A percentile compares a stretch with the other conserved stretches of the same genome.
Evolutionary conservation across 2,113 vertebrate species (phyloP).

Genomic region (Tringa solitaria): DNA sequence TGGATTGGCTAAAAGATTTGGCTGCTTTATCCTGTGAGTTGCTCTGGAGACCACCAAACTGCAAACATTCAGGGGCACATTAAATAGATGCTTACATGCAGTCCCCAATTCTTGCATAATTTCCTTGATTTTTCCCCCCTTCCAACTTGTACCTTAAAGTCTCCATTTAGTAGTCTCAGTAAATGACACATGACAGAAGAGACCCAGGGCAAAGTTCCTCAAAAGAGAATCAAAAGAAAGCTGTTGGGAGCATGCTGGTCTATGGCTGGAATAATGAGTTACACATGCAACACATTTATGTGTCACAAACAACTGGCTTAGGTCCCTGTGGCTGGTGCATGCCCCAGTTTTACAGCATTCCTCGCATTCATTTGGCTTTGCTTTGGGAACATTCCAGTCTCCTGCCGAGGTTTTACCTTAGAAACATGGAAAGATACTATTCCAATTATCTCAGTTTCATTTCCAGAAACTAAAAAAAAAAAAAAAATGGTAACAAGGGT

Average conservation of each 20-base stretch:
- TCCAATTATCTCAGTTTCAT: neutral
- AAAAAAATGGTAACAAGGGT: neutral
- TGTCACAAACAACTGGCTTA: slow-evolving; percentile 56
- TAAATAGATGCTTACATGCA: neutral
- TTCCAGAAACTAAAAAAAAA: neutral
- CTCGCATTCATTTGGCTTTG: slow-evolving; percentile 48
- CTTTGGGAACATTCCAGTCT: slow-evolving; percentile 65
- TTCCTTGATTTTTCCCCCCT: neutral
- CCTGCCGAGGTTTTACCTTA: slow-evolving; percentile 59
- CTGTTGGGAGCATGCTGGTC: slow-evolving; percentile 16
- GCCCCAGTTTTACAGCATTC: slow-evolving; percentile 62
- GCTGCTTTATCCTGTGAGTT: neutral
- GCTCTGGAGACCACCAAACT: neutral
- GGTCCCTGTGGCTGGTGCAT: slow-evolving; percentile 55
- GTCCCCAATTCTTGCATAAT: neutral
- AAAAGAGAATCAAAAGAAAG: slow-evolving; percentile 27
- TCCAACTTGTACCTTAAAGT: neutral
- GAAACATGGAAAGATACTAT: slow-evolving; percentile 29
- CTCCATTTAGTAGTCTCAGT: neutral
- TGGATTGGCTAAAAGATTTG: neutral
- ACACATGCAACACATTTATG: slow-evolving; percentile 44
- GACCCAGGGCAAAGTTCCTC: slow-evolving; percentile 29
- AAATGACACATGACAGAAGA: neutral
- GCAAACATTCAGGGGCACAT: neutral
- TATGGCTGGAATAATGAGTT: slow-evolving; percentile 34